Conservation (phyloP, 92 coral and sea anemone genomes). For the Epizoanthus scotinus region DNA sequence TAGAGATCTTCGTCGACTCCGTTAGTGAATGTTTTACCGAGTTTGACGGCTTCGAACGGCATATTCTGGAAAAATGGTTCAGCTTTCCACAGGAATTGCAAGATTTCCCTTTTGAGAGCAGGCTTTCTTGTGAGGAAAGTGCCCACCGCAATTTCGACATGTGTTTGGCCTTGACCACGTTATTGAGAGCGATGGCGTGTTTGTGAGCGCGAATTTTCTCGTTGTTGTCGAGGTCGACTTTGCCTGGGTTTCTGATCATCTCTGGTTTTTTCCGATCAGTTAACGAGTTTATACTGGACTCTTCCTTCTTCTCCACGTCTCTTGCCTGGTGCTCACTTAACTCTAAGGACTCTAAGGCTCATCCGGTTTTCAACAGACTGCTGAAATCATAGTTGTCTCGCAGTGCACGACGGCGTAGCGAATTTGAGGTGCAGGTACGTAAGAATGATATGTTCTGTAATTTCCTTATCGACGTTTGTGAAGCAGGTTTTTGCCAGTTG, state of each 20-base stretch:
- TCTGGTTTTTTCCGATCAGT: background rate
- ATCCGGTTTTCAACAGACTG: slow-evolving; percentile 46
- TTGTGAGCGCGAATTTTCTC: background rate
- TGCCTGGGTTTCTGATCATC: no score
- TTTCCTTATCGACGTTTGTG: slow-evolving; percentile 43
- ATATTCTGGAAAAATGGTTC: slow-evolving; percentile 52
- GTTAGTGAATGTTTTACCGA: slow-evolving; percentile 29
- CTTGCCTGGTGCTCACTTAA: slow-evolving; percentile 47
- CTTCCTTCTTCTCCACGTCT: slow-evolving; percentile 43
- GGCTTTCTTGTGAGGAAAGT: background rate
- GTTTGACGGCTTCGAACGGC: slow-evolving; percentile 47
- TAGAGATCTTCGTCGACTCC: slow-evolving; percentile 47
- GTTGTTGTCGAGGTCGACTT: slow-evolving; percentile 11
- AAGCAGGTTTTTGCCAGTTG: slow-evolving; percentile 33
- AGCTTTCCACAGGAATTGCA: slow-evolving; percentile 62
- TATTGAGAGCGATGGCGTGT: background rate
- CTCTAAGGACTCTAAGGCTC: slow-evolving; percentile 56
- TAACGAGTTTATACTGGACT: background rate
- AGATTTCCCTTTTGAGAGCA: slow-evolving; percentile 50
- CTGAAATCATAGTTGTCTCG: slow-evolving; percentile 41
- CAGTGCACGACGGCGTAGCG: slow-evolving; percentile 54
- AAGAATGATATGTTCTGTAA: slow-evolving; percentile 39
- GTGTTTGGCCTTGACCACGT: slow-evolving; percentile 4
- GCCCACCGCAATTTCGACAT: no score
- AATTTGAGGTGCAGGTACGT: slow-evolving; percentile 39